Conservation (phyloP, 2,888 invertebrate genomes). For the Aproaerema taeniolella region DNA sequence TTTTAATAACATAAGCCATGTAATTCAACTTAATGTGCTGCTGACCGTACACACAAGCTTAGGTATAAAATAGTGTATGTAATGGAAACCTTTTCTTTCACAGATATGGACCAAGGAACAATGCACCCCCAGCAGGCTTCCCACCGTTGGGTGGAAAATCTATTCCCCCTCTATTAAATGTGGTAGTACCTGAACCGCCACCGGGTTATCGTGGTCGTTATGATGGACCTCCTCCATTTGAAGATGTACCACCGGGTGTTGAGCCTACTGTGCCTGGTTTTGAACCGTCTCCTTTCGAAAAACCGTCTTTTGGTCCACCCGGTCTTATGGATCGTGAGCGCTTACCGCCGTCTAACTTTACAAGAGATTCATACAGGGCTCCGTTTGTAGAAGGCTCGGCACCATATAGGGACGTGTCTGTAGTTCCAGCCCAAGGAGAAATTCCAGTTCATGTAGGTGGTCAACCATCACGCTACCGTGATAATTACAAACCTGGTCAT, state of each 20-base stretch:
- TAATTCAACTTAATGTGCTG: neutral
- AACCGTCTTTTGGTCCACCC: constrained; percentile 55
- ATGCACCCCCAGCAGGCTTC: constrained; percentile 48
- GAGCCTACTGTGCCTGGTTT: constrained; percentile 80
- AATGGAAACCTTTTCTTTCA: constrained; percentile 40
- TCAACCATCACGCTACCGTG: constrained; percentile 50
- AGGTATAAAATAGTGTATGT: no score
- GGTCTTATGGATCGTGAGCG: constrained; percentile 56
- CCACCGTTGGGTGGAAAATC: constrained; percentile 54
- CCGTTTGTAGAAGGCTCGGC: constrained; percentile 48
- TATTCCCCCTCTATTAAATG: constrained; percentile 44
- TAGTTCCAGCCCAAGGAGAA: constrained; percentile 46
- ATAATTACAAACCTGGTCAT: constrained; percentile 55
- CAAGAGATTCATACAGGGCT: constrained; percentile 57
- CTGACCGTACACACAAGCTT: no score
- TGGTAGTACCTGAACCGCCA: constrained; percentile 46
- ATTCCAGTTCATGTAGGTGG: constrained; percentile 65
- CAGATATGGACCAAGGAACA: constrained; percentile 65
- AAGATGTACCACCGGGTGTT: constrained; percentile 79
- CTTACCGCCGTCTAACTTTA: constrained; percentile 49
- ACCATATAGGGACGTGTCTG: constrained; percentile 46
- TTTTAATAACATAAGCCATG: no score
- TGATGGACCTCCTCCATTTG: constrained; percentile 67
- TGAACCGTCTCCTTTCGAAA: constrained; percentile 76
- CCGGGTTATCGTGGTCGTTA: constrained; percentile 62